Conservation (phyloP, 2,797 vertebrate species). For the Helostoma temminkii region DNA sequence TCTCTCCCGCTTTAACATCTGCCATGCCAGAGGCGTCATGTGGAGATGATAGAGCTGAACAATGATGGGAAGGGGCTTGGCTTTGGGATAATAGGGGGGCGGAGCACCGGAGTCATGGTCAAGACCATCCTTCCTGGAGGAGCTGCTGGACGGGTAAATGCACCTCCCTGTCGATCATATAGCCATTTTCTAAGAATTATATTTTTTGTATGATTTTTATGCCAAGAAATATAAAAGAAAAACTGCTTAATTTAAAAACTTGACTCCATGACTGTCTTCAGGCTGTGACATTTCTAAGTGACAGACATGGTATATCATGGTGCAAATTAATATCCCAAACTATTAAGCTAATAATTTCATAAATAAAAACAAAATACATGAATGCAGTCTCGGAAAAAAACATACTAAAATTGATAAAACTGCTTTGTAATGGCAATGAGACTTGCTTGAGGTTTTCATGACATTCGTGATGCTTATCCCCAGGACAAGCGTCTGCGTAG, state of each 20-base stretch:
- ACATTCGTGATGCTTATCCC: not conserved
- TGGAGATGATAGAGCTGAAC: constrained; percentile 92
- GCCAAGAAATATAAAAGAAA: not conserved
- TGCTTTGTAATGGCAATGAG: too few relatives aligned
- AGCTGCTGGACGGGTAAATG: constrained; percentile 90
- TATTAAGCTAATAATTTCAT: not conserved
- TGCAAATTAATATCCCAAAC: not conserved
- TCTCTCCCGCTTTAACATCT: constrained; percentile 1
- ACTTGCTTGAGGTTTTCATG: not conserved
- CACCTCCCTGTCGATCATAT: not conserved
- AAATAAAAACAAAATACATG: too few relatives aligned
- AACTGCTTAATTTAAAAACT: not conserved
- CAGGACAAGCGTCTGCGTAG: constrained; percentile 91
- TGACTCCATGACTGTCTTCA: too few relatives aligned
- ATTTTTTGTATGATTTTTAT: constrained; percentile 2
- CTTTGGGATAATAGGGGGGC: constrained; percentile 96
- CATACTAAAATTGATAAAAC: not conserved
- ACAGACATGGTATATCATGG: too few relatives aligned
- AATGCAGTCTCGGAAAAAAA: not conserved
- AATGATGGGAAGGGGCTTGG: constrained; percentile 95
- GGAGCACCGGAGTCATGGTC: constrained; percentile 92
- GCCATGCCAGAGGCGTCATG: constrained; percentile 84
- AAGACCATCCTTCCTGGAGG: constrained; percentile 95
- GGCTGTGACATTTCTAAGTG: too few relatives aligned
- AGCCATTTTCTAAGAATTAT: not conserved